Base-by-base conservation (phyloP, 2,888 invertebrate genomes). In the Acleris holmiana region DNA sequence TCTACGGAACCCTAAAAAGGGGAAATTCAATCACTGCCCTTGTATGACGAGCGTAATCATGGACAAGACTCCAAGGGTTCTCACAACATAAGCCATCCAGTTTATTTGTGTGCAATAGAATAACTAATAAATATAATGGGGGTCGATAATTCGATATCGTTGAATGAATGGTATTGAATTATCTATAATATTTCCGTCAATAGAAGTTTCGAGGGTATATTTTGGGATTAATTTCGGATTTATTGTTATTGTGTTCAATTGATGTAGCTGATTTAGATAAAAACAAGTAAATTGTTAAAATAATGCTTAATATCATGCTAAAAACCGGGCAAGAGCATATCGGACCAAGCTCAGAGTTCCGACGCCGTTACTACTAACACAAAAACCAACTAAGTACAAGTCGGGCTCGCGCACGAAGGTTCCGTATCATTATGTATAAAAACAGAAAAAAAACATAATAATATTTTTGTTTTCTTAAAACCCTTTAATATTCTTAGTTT, bases 91-190 rank as follows among this genome's bases (percentile, higher is more conserved):
- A 53, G 40, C 46, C 18, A 41, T 58, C 23, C 25, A 53, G 18
- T 53, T 25, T 18, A 48, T 58, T 53, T 51, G 10, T 51, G 21
- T 40, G 19, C 53, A 58, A 63, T 51, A 18, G 47, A 63, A 62
- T 62, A 62, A 56, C 49, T 55, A 29, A 62, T 50, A 44, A 29
- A 61, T 7, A 41, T 57, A 57, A 63, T 47, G n/a, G 19, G n/a
- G 23, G 41, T 53, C 58, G 25, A 64, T 48, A 48, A 58, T 54
- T 59, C 41, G n/a, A 48, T 63, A 63, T 48, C 53, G n/a, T 4
- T 10, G 13, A 54, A 41, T 64, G 47, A 48, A 54, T 59, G 48
- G 25, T 15, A 48, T 2, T 13, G 54, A 48, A 64, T 59, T 29
- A 58, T 46, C 21, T 50, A 8, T n/a, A n/a, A 19, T 56, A 44